Evolutionary conservation across 2,888 invertebrate genomes (phyloP).

Genomic region (Lathronympha strigana): DNA sequence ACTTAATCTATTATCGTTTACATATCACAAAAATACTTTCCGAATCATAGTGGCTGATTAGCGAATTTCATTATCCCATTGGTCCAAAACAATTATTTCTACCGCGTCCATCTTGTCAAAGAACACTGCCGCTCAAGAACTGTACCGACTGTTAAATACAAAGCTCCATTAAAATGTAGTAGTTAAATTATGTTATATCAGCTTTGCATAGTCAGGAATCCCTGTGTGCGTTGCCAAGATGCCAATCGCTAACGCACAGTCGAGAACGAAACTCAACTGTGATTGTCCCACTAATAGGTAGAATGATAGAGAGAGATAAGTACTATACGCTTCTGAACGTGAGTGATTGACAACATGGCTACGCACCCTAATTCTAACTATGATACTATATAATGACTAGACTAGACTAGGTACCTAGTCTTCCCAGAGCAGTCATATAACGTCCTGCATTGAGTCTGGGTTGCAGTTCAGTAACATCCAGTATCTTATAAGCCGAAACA

Average conservation of each 20-base stretch:
- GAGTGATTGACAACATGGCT: too few species aligned
- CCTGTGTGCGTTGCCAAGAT: too few species aligned
- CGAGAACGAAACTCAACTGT: too few species aligned
- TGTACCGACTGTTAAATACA: not conserved
- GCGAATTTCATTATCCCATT: constrained; percentile 48
- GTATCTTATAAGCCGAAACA: constrained; percentile 15
- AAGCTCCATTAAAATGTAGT: not conserved
- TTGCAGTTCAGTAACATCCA: constrained; percentile 18
- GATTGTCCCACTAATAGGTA: too few species aligned
- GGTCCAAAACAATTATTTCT: constrained; percentile 51
- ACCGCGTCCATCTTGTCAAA: constrained; percentile 12
- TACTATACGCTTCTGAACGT: too few species aligned
- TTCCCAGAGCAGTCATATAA: not conserved
- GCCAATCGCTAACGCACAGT: too few species aligned
- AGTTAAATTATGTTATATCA: too few species aligned
- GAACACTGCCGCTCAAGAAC: constrained; percentile 18
- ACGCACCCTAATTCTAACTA: too few species aligned
- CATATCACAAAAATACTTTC: constrained; percentile 65
- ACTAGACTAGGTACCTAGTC: not conserved
- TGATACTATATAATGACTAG: too few species aligned
- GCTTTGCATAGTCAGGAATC: too few species aligned
- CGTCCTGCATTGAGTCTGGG: not conserved
- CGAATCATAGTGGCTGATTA: constrained; percentile 61
- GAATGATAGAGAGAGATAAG: too few species aligned
- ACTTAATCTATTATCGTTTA: constrained; percentile 60